These are phyloP conservation scores for Hylaea fasciaria DNA, from an alignment of 2,888 invertebrate species.

Conservation along the genomic window DNA sequence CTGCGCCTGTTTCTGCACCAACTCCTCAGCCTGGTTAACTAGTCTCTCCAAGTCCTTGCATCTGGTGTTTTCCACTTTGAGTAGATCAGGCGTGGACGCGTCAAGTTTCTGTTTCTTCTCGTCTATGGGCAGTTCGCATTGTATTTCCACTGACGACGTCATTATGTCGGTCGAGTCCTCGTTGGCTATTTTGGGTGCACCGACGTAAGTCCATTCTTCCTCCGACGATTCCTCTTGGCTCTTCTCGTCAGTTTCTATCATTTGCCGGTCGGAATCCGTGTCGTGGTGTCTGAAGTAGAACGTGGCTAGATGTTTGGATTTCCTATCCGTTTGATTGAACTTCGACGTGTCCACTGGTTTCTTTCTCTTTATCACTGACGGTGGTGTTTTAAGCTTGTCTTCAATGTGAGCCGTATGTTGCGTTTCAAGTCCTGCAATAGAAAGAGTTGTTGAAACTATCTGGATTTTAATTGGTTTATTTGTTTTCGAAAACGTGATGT, in stretches of 20 bases:
- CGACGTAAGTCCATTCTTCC: conserved; percentile 88
- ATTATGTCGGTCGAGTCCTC: conserved; percentile 81
- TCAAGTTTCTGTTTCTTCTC: conserved; percentile 69
- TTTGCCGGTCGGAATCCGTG: conserved; percentile 92
- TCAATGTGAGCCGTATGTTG: conserved; percentile 57
- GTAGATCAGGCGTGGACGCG: conserved; percentile 75
- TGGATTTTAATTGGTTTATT: conserved; percentile 22
- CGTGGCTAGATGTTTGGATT: conserved; percentile 92
- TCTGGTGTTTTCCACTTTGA: conserved; percentile 76
- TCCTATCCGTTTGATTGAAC: conserved; percentile 89
- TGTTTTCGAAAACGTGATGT: conserved; percentile 23
- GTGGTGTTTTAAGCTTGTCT: conserved; percentile 70
- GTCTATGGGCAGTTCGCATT: conserved; percentile 74
- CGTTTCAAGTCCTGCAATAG: conserved; percentile 65
- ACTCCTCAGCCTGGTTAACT: conserved; percentile 92
- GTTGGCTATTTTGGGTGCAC: conserved; percentile 72
- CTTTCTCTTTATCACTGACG: conserved; percentile 80
- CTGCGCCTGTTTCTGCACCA: conserved; percentile 86
- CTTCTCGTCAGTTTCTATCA: conserved; percentile 78
- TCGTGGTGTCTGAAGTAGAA: conserved; percentile 95
- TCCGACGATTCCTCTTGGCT: conserved; percentile 80
- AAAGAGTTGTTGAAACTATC: conserved; percentile 31
- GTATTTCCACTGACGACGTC: conserved; percentile 81
- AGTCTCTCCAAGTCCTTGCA: conserved; percentile 89
- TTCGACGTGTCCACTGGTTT: conserved; percentile 85